Conservation (phyloP, 2,888 invertebrate genomes). For the Nemoura dubitans region DNA sequence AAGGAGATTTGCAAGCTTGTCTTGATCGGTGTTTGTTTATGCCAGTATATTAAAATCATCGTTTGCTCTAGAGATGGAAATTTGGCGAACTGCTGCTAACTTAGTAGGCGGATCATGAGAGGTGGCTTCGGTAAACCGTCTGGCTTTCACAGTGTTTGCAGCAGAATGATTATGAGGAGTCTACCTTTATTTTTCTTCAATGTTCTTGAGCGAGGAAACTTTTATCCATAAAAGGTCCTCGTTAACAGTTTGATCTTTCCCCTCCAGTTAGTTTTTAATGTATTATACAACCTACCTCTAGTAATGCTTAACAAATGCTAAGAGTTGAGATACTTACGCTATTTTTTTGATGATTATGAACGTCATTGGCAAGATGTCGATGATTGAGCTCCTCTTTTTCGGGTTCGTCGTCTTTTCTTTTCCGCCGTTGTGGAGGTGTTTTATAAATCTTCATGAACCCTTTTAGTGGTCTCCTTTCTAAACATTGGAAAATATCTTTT, state of each 20-base stretch:
- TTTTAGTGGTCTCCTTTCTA: conserved; percentile 63
- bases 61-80: neutral
- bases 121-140: neutral
- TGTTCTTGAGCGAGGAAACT: no score
- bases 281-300: no score
- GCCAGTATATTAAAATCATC: neutral
- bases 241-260: no score
- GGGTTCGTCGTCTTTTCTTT: conserved; percentile 62
- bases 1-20: neutral
- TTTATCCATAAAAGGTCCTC: no score
- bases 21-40: conserved; percentile 4
- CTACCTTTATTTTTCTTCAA: no score
- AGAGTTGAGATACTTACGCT: conserved; percentile 47
- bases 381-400: conserved; percentile 52
- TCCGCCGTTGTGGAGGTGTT: conserved; percentile 61
- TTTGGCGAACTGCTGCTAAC: neutral
- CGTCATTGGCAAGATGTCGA: conserved; percentile 61
- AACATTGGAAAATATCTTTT: conserved; percentile 46
- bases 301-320: no score
- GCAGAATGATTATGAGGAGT: no score
- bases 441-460: conserved; percentile 67
- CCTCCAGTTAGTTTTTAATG: no score
- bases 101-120: neutral
- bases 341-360: conserved; percentile 55
- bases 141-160: neutral